Evolutionary conservation across 2,888 invertebrate genomes (phyloP).

Genomic region (Leucania comma): DNA sequence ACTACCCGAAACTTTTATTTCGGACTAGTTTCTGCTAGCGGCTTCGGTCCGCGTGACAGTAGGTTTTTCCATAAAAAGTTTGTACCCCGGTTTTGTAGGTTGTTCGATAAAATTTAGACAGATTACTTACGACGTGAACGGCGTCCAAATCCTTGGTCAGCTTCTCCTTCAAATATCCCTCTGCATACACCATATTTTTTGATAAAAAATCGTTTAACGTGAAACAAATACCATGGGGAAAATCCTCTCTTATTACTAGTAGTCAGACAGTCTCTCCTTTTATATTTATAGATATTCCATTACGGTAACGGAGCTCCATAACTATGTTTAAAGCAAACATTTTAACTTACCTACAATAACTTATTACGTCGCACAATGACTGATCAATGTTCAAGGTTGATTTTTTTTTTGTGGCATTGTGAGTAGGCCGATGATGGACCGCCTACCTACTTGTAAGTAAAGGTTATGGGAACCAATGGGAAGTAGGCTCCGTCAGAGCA

Average conservation of each 20-base stretch:
- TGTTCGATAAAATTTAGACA: conserved; percentile 83
- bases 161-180: conserved; percentile 92
- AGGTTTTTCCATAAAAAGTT: too few species aligned
- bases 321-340: neutral
- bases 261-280: too few species aligned
- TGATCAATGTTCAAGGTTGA: neutral
- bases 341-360: neutral
- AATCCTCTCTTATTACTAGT: too few species aligned
- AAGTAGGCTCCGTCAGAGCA: neutral
- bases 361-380: neutral
- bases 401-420: neutral
- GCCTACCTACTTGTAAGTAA: neutral
- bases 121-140: conserved; percentile 93
- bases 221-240: conserved; percentile 69
- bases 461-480: neutral
- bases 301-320: too few species aligned
- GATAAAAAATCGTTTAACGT: conserved; percentile 78
- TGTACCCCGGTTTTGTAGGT: conserved; percentile 16
- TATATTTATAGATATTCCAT: too few species aligned
- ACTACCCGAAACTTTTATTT: too few species aligned
- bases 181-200: conserved; percentile 92
- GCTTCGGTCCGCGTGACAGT: too few species aligned
- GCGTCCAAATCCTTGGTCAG: conserved; percentile 92
- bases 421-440: neutral
- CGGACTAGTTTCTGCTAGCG: too few species aligned